These are phyloP conservation scores for Festucalex cinctus DNA, from an alignment of 2,113 vertebrate species.

Conservation along the genomic window DNA sequence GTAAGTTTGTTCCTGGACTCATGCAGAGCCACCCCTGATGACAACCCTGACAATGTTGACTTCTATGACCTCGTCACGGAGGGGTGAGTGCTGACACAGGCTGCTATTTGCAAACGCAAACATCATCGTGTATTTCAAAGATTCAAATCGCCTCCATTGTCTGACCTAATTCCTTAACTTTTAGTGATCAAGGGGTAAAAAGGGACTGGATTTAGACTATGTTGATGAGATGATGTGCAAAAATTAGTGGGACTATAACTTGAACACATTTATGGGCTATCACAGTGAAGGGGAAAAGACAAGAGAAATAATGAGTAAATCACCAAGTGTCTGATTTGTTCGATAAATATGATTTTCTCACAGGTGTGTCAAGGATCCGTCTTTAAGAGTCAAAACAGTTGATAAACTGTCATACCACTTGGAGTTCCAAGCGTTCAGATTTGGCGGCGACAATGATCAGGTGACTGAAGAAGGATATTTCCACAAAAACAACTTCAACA, in stretches of 20 bases:
- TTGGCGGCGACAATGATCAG: conserved; percentile 64
- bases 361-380: conserved; percentile 66
- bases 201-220: too few species aligned
- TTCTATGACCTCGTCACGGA: conserved; percentile 65
- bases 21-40: conserved; percentile 70
- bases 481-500: too few species aligned
- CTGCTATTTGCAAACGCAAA: neutral
- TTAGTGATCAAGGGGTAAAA: too few species aligned
- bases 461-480: conserved; percentile 34
- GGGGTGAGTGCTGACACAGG: conserved; percentile 48
- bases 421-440: conserved; percentile 69
- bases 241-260: neutral
- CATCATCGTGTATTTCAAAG: neutral
- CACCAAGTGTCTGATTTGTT: neutral
- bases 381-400: conserved; percentile 17
- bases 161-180: neutral
- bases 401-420: conserved; percentile 53
- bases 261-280: neutral
- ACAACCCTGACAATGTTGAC: conserved; percentile 53
- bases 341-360: neutral
- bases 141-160: neutral
- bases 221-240: neutral
- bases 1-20: conserved; percentile 70
- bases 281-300: neutral
- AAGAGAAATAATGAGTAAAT: neutral